phyloP scores from a whole-genome alignment of 2,113 vertebrate genomes.

The Helogale parvula region DNA sequence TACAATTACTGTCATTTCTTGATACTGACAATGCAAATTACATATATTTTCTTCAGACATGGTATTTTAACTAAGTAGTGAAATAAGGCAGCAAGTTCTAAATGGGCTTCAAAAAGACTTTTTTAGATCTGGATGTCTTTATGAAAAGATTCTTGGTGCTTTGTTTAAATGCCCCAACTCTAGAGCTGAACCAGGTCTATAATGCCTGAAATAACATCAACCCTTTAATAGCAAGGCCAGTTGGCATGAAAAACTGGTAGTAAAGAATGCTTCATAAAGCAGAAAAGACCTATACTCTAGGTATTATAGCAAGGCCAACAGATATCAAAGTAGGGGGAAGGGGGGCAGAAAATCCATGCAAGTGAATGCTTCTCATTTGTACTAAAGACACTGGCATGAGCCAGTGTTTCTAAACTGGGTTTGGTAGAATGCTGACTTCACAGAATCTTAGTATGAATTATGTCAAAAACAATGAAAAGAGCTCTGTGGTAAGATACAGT shows the following conservation, averaged over 20 bases:
- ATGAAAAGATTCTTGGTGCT: conserved; percentile 36
- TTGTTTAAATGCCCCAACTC: not conserved
- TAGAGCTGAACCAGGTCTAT: not conserved
- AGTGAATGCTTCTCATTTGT: not conserved
- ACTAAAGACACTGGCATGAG: not conserved
- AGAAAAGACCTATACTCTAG: not conserved
- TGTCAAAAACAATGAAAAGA: not conserved
- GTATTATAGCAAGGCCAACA: not conserved
- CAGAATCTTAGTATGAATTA: not conserved
- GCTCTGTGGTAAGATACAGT: not conserved
- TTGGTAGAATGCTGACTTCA: not conserved
- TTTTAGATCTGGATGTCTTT: not conserved
- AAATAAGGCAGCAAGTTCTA: conserved; percentile 46
- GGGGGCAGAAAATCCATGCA: not conserved
- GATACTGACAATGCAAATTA: conserved; percentile 65
- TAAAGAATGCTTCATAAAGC: not conserved
- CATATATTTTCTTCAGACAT: conserved; percentile 59
- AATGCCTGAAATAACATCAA: not conserved
- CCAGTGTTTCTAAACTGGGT: not conserved
- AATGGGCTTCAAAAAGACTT: conserved; percentile 24
- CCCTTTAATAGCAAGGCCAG: not conserved
- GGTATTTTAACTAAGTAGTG: conserved; percentile 62
- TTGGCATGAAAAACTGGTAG: not conserved
- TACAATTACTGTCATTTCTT: conserved; percentile 58
- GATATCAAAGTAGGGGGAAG: not conserved